Conservation (phyloP, 2,797 vertebrate genomes). For the Euthynnus affinis region DNA sequence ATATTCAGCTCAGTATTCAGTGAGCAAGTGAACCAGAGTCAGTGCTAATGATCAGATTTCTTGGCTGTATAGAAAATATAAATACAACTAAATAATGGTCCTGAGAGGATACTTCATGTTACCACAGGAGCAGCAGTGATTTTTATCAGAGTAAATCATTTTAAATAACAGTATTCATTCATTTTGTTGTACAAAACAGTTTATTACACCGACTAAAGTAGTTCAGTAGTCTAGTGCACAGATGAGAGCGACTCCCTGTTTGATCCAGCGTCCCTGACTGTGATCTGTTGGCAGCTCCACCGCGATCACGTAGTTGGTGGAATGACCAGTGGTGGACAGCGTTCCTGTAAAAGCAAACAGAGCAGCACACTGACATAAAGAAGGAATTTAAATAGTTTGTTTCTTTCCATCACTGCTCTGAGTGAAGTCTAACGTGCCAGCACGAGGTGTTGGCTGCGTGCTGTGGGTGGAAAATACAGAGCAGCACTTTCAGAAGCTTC, state of each 20-base stretch:
- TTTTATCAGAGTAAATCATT: neutral
- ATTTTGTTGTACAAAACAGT: neutral
- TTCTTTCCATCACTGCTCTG: conserved; percentile 19
- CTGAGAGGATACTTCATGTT: neutral
- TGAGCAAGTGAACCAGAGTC: neutral
- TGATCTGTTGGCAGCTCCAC: conserved; percentile 90
- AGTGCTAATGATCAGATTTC: neutral
- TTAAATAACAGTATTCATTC: neutral
- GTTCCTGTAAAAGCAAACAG: conserved; percentile 84
- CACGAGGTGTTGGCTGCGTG: conserved; percentile 41
- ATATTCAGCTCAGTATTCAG: neutral
- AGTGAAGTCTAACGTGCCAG: conserved; percentile 14
- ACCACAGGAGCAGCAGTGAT: neutral
- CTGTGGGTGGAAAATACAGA: conserved; percentile 73
- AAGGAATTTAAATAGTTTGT: neutral
- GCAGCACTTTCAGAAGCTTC: conserved; percentile 68
- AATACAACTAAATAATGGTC: too few relatives aligned
- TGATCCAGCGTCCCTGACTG: conserved; percentile 92
- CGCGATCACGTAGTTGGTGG: conserved; percentile 92
- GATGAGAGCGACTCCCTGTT: conserved; percentile 91
- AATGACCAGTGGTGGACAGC: conserved; percentile 91
- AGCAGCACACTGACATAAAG: conserved; percentile 13
- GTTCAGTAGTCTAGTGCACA: conserved; percentile 92
- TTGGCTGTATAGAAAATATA: neutral
- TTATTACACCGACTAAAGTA: conserved; percentile 25